Evolutionary conservation across 2,113 vertebrate genomes (phyloP).

Genomic region (Galemys pyrenaicus): DNA sequence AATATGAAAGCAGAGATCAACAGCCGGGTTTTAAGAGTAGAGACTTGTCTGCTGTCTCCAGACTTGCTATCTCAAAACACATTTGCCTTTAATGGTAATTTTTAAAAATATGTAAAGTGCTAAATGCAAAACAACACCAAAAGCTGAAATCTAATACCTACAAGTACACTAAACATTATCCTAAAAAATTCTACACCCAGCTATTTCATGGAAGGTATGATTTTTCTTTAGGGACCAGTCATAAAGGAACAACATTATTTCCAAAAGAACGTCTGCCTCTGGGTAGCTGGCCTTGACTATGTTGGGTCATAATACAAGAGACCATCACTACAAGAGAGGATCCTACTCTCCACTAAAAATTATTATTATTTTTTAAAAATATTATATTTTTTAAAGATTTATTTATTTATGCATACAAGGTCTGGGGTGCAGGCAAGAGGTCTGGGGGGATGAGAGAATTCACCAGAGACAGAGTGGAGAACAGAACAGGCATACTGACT

Average conservation of each 20-base stretch:
- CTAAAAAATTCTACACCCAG: not conserved
- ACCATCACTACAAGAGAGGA: not conserved
- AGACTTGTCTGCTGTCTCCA: not conserved
- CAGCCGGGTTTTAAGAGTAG: not conserved
- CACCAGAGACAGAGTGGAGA: no score
- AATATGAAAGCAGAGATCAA: not conserved
- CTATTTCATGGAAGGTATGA: not conserved
- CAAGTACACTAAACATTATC: not conserved
- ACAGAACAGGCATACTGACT: no score
- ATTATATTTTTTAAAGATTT: no score
- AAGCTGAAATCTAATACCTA: not conserved
- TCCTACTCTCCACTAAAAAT: not conserved
- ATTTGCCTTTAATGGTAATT: not conserved
- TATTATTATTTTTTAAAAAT: no score
- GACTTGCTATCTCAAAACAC: not conserved
- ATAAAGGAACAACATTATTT: not conserved
- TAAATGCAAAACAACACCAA: not conserved
- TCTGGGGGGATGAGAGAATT: no score
- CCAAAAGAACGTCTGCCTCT: not conserved
- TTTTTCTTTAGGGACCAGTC: not conserved
- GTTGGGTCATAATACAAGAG: not conserved
- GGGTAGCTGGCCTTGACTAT: not conserved
- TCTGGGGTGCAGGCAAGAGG: no score
- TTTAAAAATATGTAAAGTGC: not conserved
- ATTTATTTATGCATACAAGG: no score